Percentiles rank a stretch among this genome's conserved stretches.
These are phyloP conservation scores for Erpobdella octoculata DNA, from an alignment of 2,888 invertebrate genomes.

Conservation along the genomic window DNA sequence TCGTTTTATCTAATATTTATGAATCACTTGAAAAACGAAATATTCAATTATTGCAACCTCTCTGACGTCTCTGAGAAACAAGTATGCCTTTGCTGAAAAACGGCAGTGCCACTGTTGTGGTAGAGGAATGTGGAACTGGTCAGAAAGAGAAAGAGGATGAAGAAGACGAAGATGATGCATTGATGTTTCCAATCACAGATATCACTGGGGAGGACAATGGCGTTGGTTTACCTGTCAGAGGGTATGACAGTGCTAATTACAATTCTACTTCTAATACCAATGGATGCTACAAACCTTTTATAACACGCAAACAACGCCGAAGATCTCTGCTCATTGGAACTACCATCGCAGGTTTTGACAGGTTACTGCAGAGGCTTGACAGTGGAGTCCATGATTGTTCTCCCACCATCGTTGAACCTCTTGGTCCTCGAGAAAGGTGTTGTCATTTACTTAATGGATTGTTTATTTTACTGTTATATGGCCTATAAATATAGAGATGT, in stretches of 20 bases:
- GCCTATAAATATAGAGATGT: too few species aligned
- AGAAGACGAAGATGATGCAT: conserved; percentile 30
- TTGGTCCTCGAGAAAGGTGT: conserved; percentile 15
- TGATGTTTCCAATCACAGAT: conserved; percentile 36
- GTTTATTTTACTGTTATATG: too few species aligned
- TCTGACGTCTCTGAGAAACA: too few species aligned
- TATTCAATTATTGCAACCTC: too few species aligned
- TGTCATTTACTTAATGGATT: too few species aligned
- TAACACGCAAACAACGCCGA: conserved; percentile 26
- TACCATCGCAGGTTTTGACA: neutral
- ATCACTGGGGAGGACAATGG: conserved; percentile 25
- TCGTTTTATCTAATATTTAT: too few species aligned
- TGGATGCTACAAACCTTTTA: neutral
- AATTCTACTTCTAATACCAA: neutral
- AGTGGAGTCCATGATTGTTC: neutral
- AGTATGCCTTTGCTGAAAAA: too few species aligned
- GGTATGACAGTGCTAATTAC: neutral
- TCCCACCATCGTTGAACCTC: neutral
- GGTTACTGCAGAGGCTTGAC: neutral
- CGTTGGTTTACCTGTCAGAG: neutral
- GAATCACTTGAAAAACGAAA: too few species aligned
- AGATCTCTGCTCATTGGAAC: conserved; percentile 21
- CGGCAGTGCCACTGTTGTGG: too few species aligned
- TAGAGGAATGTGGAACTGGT: too few species aligned
- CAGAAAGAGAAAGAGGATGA: neutral